A percentile compares a stretch with the other conserved stretches of the same genome.
phyloP scores from a whole-genome alignment of 2,113 vertebrate species.

The Scomber scombrus region DNA sequence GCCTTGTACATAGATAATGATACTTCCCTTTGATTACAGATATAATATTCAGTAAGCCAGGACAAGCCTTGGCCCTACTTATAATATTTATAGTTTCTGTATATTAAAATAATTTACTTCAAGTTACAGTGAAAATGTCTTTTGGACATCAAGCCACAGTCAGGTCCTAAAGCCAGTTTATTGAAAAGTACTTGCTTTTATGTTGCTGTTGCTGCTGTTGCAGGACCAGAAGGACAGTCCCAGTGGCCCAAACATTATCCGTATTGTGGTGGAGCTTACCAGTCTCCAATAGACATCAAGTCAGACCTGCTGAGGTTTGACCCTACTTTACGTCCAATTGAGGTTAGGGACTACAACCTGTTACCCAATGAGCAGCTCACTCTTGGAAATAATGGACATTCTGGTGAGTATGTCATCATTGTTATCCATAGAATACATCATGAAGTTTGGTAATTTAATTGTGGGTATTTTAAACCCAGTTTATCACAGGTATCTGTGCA shows the following conservation, averaged over 20 bases:
- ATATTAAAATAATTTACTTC: neutral
- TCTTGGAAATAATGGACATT: slow-evolving; percentile 94
- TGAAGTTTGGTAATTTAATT: neutral
- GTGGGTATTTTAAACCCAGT: neutral
- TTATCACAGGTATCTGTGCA: neutral
- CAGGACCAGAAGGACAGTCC: slow-evolving; percentile 90
- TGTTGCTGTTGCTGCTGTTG: slow-evolving; percentile 58
- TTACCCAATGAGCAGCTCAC: slow-evolving; percentile 84
- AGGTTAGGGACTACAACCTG: slow-evolving; percentile 90
- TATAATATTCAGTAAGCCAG: slow-evolving; percentile 29
- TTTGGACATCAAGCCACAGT: neutral
- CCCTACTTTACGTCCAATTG: slow-evolving; percentile 86
- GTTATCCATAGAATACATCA: neutral
- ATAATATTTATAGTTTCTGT: neutral
- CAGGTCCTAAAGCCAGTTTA: neutral
- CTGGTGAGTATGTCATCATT: slow-evolving; percentile 84
- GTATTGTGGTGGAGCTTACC: slow-evolving; percentile 90
- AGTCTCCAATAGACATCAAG: slow-evolving; percentile 94
- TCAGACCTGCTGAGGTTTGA: slow-evolving; percentile 89
- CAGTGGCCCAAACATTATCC: slow-evolving; percentile 89
- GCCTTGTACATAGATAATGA: slow-evolving; percentile 44
- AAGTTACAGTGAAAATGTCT: neutral
- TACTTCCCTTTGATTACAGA: slow-evolving; percentile 54
- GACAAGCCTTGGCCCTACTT: neutral
- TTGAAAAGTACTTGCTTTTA: neutral